Evolutionary conservation across 1,140 invertebrate genomes (phyloP).

Genomic region (Ostrea edulis): DNA sequence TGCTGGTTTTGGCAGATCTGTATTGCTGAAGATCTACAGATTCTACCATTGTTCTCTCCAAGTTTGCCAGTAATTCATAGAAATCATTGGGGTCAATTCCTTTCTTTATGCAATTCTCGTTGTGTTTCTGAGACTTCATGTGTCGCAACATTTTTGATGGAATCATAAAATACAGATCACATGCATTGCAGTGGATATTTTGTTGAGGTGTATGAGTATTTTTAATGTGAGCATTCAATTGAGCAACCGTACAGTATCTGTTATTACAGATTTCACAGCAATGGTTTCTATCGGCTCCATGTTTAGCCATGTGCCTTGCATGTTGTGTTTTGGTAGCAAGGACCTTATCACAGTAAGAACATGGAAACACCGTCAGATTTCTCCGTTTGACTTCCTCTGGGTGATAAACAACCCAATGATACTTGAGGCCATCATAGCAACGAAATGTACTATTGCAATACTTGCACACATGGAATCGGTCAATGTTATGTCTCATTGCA

Average conservation of each 20-base stretch:
- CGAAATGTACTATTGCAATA: conserved; percentile 50
- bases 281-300: conserved; percentile 39
- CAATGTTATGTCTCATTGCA: conserved; percentile 36
- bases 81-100: conserved; percentile 15
- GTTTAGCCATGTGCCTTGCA: conserved; percentile 45
- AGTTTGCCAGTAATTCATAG: neutral
- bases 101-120: conserved; percentile 40
- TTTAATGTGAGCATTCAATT: conserved; percentile 53
- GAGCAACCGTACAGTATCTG: conserved; percentile 38
- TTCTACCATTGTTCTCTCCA: neutral
- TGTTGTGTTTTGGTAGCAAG: conserved; percentile 48
- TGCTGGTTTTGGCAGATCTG: conserved; percentile 8
- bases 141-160: conserved; percentile 50
- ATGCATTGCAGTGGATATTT: conserved; percentile 41
- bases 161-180: conserved; percentile 46
- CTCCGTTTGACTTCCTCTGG: conserved; percentile 9
- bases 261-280: conserved; percentile 43
- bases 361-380: conserved; percentile 47
- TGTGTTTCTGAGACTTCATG: conserved; percentile 50
- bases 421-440: conserved; percentile 51
- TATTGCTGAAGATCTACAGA: neutral
- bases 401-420: conserved; percentile 45
- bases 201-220: conserved; percentile 30
- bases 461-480: conserved; percentile 45
- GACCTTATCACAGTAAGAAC: conserved; percentile 47